Base-by-base conservation (phyloP, 2,797 vertebrate species). In the Euphonia xanthogaster region DNA sequence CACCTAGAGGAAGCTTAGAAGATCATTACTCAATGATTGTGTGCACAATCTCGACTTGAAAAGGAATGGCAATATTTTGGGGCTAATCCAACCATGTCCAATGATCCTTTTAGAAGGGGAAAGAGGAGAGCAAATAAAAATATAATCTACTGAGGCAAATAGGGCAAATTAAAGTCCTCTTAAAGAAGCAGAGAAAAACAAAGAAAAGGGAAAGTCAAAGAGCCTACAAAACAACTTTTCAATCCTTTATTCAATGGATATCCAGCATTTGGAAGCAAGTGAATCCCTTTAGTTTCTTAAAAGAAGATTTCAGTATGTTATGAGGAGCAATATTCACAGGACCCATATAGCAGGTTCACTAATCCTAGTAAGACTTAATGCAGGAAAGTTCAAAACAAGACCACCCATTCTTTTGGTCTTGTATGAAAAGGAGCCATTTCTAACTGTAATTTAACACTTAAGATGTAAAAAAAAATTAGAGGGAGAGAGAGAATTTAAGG, bases 1-100 rank as follows among this genome's bases (percentile, higher is more conserved):
- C 89, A 65, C 61, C 91, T 68, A n/a, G 80, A 86, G 83, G 86
- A 94, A 74, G 74, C 27, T 94, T 95, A 96, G 95, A 94, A 96
- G 81, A 79, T 90, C 95, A 96, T 96, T 96, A 94, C 71, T 95
- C 75, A 93, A 66, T 89, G 93, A 94, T 73, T 10, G 2, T 65
- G 40, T 37, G 24, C 47, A 84, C 94, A 92, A 95, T 90, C 90
- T 94, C 88, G 67, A 86, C 60, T 78, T 84, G 75, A 86, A 93
- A 97, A 94, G 84, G 77, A 94, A 90, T 50, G 28, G 66, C 61
- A 94, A 91, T 48, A 72, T 95, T 90, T 23, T 72, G 70, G 86
- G 83, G 89, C 75, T 96, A 95, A 97, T 93, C 75, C 73, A 96
- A 61, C 68, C 76, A 90, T 94, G 61, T 62, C 39, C 88, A 90